Base-by-base conservation (phyloP, 2,888 invertebrate species). In the Scaptomyza polygonia region DNA sequence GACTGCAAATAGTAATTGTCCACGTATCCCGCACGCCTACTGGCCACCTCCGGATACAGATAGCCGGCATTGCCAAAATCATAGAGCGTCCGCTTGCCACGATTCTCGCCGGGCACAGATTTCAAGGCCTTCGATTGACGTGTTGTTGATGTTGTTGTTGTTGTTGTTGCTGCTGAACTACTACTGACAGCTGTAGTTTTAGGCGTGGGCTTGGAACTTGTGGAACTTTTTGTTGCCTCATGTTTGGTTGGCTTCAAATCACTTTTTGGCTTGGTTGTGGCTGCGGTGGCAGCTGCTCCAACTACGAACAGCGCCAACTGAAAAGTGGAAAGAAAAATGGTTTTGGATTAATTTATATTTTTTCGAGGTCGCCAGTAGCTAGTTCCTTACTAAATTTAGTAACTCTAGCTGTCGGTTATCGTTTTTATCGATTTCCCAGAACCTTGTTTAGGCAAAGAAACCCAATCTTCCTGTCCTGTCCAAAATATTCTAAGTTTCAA, bases 61-160 rank as follows among this genome's bases (percentile, higher is more conserved):
- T 78, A 90, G 0, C 89, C 89, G 6, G 89, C 86, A 56, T 90
- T 90, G 21, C 88, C 90, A 27, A 91, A 88, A 52, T 90, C 88
- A 42, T 84, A 90, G 25, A 92, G 80, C 6, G 90, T 92, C 29
- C 92, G 87, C 63, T 92, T 92, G 61, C 88, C 92, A 6, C 92
- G 89, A 56, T 85, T 83, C 32, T 92, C 92, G 8, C 73, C 81
- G 4, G 79, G 65, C 76, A 64, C 59, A 12, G 72, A 11, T 25
- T 87, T 89, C 40, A 75, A 27, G 0, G 65, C 25, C 55, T 89
- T 88, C 5, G 72, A 68, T 9, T 70, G 73, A 4, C 82, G 85
- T 0, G 69, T 71, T 30, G 69, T 73, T 58, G 52, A n/a, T n/a
- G n/a, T 63, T 49, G 59, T 39, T 32, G 55, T 48, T 2, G 55